A percentile compares a stretch with the other conserved stretches of the same genome.
Evolutionary conservation across 2,888 invertebrate genomes (phyloP).

Genomic region (Sminthurides aquaticus): DNA sequence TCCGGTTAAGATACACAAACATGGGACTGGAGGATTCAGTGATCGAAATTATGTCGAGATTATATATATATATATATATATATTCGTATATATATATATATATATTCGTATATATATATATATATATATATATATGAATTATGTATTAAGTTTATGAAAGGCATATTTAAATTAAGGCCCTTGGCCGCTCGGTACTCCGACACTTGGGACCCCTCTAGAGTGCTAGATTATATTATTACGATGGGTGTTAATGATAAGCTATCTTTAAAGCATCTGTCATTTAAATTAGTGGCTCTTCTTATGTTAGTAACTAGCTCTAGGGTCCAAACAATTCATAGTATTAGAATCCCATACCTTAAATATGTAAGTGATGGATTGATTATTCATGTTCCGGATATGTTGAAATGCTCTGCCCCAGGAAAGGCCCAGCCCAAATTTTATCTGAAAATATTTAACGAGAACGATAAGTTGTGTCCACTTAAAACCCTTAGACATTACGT

Average conservation of each 20-base stretch:
- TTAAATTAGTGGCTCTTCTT: conserved; percentile 12
- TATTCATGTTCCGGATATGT: not conserved
- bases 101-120: too few relatives aligned
- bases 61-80: too few relatives aligned
- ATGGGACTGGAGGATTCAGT: not conserved
- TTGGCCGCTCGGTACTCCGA: conserved; percentile 8
- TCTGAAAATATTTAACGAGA: not conserved
- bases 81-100: too few relatives aligned
- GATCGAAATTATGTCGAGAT: not conserved
- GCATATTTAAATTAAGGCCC: conserved; percentile 6
- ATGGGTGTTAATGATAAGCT: not conserved
- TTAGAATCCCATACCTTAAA: not conserved
- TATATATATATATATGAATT: too few relatives aligned
- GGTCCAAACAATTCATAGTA: conserved; percentile 16
- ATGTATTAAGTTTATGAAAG: conserved; percentile 15
- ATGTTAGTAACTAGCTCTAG: conserved; percentile 17
- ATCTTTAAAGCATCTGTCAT: conserved; percentile 8
- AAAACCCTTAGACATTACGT: conserved; percentile 4
- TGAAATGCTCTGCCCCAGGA: conserved; percentile 11
- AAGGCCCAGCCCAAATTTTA: not conserved
- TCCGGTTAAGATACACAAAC: not conserved
- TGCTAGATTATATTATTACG: not conserved
- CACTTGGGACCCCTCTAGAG: conserved; percentile 16
- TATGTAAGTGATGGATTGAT: not conserved
- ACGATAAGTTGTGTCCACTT: conserved; percentile 1